phyloP scores from a whole-genome alignment of 2,113 vertebrate species.

The Gallinago jamesoni region DNA sequence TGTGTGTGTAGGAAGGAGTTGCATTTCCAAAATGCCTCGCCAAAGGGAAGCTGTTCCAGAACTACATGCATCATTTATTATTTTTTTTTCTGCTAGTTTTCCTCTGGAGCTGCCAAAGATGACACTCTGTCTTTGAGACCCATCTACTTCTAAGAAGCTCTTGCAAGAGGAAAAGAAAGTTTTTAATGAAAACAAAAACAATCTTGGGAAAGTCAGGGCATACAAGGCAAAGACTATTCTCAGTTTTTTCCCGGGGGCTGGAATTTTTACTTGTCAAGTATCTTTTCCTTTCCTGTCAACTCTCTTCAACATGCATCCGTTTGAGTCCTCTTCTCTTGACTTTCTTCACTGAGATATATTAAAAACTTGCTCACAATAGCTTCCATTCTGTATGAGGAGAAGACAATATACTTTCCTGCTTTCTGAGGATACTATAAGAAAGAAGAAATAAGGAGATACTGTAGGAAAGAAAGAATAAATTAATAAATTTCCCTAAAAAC shows the following conservation, averaged over 20 bases:
- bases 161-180: not conserved
- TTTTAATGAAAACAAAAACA: not conserved
- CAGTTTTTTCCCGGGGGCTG: not conserved
- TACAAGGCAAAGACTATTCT: not conserved
- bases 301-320: not conserved
- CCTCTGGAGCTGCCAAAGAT: not conserved
- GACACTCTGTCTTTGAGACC: not conserved
- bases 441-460: not conserved
- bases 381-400: not conserved
- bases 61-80: not conserved
- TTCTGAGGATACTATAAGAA: not conserved
- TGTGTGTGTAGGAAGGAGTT: not conserved
- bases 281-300: not conserved
- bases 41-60: not conserved
- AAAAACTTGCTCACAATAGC: not conserved
- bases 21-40: not conserved
- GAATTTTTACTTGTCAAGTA: not conserved
- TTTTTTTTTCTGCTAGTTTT: not conserved
- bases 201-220: not conserved
- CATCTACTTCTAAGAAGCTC: not conserved
- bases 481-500: not conserved
- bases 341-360: not conserved
- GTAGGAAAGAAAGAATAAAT: not conserved
- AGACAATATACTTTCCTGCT: not conserved
- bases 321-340: not conserved